Percentiles rank a stretch among this genome's conserved stretches.
Evolutionary conservation across 2,797 vertebrate genomes (phyloP).

Genomic region (Pogoniulus pusillus): DNA sequence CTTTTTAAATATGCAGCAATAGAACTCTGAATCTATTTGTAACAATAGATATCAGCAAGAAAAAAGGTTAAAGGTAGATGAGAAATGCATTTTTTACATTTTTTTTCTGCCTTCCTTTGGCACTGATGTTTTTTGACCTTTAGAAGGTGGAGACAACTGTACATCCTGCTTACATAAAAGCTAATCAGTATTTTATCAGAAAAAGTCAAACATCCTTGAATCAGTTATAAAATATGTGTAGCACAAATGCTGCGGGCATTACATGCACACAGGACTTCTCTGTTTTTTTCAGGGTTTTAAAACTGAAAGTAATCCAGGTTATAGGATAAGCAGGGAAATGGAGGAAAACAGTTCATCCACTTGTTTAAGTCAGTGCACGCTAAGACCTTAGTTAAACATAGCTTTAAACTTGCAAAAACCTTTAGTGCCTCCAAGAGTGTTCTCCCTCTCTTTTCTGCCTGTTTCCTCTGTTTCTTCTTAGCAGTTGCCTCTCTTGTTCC

Average conservation of each 20-base stretch:
- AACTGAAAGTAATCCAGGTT: not conserved
- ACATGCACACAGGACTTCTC: not conserved
- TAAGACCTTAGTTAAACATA: not conserved
- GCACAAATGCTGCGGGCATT: not conserved
- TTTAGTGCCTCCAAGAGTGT: not conserved
- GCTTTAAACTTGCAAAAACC: not conserved
- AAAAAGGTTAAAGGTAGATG: not conserved
- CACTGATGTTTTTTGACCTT: slow-evolving; percentile 13
- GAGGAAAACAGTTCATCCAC: not conserved
- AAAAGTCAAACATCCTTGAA: not conserved
- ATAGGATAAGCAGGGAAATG: not conserved
- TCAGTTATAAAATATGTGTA: not conserved
- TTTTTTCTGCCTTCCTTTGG: not conserved
- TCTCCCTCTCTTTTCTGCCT: not conserved
- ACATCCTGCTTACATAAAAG: slow-evolving; percentile 22
- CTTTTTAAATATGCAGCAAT: not conserved
- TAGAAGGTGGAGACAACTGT: not conserved
- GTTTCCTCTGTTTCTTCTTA: not conserved
- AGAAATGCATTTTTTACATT: not conserved
- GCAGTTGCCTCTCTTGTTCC: not conserved
- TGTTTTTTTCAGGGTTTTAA: not conserved
- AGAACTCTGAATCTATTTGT: not conserved
- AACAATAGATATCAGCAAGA: not conserved
- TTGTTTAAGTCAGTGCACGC: not conserved
- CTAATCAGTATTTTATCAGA: slow-evolving; percentile 12